Percentiles rank a stretch among this genome's conserved stretches.
Conservation (phyloP, 2,113 vertebrate species). For the Synodontis membranacea region DNA sequence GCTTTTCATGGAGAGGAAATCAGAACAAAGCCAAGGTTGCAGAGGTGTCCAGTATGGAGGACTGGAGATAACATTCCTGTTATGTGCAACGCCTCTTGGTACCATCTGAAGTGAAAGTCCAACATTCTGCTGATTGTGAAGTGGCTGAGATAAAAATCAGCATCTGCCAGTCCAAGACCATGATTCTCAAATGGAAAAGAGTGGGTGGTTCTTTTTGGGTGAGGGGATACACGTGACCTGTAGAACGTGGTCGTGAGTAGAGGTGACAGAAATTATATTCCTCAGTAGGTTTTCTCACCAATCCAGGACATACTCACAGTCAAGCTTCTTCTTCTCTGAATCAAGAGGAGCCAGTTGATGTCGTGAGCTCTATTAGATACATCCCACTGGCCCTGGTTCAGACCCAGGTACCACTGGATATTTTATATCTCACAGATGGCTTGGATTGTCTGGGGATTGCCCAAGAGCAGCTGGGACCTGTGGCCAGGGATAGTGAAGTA, state of each 20-base stretch:
- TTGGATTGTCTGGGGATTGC: neutral
- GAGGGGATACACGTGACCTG: neutral
- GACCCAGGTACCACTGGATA: neutral
- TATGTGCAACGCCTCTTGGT: neutral
- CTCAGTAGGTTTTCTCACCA: neutral
- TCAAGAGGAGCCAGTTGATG: neutral
- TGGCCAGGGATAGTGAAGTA: neutral
- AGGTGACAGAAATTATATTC: neutral
- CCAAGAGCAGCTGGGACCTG: neutral
- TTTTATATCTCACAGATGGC: neutral
- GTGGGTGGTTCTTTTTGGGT: neutral
- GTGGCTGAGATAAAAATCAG: neutral
- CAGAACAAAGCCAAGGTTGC: neutral
- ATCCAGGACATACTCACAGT: neutral
- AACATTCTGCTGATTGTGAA: neutral
- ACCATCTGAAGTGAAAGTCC: neutral
- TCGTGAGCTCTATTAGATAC: neutral
- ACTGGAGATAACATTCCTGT: neutral
- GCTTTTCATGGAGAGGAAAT: neutral
- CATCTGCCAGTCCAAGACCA: neutral
- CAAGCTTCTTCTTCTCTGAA: neutral
- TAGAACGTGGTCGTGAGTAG: neutral
- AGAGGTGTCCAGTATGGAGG: neutral
- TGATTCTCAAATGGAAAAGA: neutral
- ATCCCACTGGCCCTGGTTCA: neutral